Percentiles rank a stretch among this genome's conserved stretches.
Conservation (phyloP, 2,797 vertebrate genomes). For the Amniataba percoides region DNA sequence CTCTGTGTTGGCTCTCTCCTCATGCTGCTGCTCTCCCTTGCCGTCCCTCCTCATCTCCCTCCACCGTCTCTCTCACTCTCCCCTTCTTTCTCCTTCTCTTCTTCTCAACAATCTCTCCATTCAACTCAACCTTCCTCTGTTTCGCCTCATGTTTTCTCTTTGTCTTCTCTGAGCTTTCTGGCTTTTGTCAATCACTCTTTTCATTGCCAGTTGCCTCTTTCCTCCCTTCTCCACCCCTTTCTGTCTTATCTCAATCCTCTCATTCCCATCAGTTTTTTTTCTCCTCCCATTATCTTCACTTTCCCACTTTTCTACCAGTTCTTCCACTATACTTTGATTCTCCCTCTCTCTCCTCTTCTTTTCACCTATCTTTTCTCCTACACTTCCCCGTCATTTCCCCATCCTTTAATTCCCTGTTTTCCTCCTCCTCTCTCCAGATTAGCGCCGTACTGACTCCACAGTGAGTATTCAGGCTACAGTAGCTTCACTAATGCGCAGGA, state of each 20-base stretch:
- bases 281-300: slow-evolving; percentile 9
- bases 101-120: slow-evolving; percentile 11
- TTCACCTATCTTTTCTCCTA: slow-evolving; percentile 2
- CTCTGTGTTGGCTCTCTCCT: slow-evolving; percentile 15
- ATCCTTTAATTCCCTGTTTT: slow-evolving; percentile 52
- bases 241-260: slow-evolving; percentile 16
- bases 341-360: not conserved
- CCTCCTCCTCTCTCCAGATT: slow-evolving; percentile 54
- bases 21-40: not conserved
- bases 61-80: not conserved
- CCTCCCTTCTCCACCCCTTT: not conserved
- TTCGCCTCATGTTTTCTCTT: not conserved
- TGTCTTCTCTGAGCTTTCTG: slow-evolving; percentile 32
- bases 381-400: slow-evolving; percentile 7
- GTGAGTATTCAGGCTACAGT: slow-evolving; percentile 56
- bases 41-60: not conserved
- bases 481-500: slow-evolving; percentile 66
- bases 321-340: not conserved
- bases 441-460: slow-evolving; percentile 45
- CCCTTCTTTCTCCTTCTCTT: not conserved
- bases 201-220: slow-evolving; percentile 11
- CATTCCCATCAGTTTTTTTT: slow-evolving; percentile 16
- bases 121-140: slow-evolving; percentile 9
- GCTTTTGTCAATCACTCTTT: slow-evolving; percentile 17
- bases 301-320: not conserved